Conservation (phyloP, 2,888 invertebrate species). For the Pseudococcus viburni region DNA sequence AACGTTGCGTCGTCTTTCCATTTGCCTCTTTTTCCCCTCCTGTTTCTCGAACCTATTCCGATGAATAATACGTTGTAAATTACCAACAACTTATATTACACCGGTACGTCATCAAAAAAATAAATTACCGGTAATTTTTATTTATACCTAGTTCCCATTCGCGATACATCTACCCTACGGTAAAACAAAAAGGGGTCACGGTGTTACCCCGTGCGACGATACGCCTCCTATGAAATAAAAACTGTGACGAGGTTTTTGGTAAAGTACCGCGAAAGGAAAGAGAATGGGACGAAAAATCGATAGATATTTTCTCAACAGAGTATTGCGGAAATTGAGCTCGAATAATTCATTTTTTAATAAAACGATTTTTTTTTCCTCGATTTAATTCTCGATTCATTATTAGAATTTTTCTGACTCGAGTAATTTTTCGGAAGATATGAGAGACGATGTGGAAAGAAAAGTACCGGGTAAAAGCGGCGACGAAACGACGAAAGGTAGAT, state of each 20-base stretch:
- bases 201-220: not conserved
- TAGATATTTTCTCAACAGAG: conserved; percentile 7
- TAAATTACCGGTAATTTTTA: conserved; percentile 44
- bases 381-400: conserved; percentile 19
- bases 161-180: not conserved
- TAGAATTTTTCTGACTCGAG: conserved; percentile 4
- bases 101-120: conserved; percentile 15
- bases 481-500: not conserved
- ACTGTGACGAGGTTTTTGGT: not conserved
- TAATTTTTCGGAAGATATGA: conserved; percentile 32
- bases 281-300: not conserved
- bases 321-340: conserved; percentile 17
- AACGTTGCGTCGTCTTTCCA: too few relatives aligned
- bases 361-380: conserved; percentile 6
- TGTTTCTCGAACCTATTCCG: too few relatives aligned
- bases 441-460: conserved; percentile 1
- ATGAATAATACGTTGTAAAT: conserved; percentile 23
- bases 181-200: not conserved
- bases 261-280: not conserved
- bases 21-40: too few relatives aligned
- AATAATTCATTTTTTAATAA: conserved; percentile 31
- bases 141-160: not conserved
- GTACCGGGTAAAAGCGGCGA: not conserved
- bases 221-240: not conserved
- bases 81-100: conserved; percentile 13